Conservation (phyloP, 1,140 invertebrate genomes). For the Antheraea mylitta region DNA sequence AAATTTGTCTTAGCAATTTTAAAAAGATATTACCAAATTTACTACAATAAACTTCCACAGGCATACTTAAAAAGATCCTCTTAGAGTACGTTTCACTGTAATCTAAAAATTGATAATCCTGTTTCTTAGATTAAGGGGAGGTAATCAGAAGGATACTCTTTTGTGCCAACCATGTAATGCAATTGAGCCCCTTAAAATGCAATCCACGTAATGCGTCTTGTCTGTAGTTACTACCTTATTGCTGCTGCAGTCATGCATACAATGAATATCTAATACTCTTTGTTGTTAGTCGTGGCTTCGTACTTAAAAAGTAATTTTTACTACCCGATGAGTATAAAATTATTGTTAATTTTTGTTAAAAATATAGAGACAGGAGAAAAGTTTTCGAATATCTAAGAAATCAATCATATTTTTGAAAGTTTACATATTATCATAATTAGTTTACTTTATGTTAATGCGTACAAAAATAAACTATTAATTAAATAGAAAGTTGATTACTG, state of each 20-base stretch:
- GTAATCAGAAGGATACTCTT: background rate
- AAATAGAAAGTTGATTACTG: too few species aligned
- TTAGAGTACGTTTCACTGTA: background rate
- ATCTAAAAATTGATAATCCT: background rate
- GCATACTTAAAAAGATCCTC: too few species aligned
- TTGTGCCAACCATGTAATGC: slow-evolving; percentile 30
- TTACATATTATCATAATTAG: too few species aligned
- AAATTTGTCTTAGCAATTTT: too few species aligned
- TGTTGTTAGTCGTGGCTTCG: slow-evolving; percentile 40
- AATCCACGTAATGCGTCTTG: slow-evolving; percentile 56
- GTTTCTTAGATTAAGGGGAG: background rate
- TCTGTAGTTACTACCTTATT: slow-evolving; percentile 57
- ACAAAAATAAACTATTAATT: too few species aligned
- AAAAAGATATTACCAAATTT: too few species aligned
- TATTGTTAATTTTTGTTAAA: too few species aligned
- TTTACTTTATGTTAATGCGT: too few species aligned
- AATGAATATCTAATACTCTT: slow-evolving; percentile 57
- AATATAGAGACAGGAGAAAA: too few species aligned
- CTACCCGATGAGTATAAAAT: background rate
- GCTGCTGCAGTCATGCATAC: slow-evolving; percentile 45
- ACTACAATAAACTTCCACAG: too few species aligned
- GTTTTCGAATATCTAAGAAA: too few species aligned
- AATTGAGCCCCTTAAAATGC: slow-evolving; percentile 63
- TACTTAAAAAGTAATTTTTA: slow-evolving; percentile 23
- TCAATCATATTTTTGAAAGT: too few species aligned